Evolutionary conservation across 1,140 invertebrate species (phyloP).

Genomic region (Bombus superbus): DNA sequence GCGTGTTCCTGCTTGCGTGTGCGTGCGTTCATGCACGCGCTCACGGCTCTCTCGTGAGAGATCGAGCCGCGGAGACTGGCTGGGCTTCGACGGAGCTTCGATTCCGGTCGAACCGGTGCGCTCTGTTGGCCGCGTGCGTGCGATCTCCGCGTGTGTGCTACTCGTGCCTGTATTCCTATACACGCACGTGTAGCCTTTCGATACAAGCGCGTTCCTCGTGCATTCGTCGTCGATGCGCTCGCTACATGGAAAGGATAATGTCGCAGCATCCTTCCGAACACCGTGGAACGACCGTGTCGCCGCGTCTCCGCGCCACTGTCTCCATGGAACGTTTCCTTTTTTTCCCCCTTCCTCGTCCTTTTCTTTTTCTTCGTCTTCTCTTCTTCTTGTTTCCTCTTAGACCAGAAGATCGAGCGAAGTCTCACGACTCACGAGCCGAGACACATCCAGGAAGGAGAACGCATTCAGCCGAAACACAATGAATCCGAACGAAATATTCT

Average conservation of each 20-base stretch:
- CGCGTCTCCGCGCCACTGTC: conserved; percentile 59
- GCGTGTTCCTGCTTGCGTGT: conserved; percentile 56
- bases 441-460: conserved; percentile 21
- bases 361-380: background rate
- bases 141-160: conserved; percentile 3
- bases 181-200: background rate
- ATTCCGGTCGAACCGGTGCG: conserved; percentile 76
- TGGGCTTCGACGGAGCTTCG: conserved; percentile 61
- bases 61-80: conserved; percentile 48
- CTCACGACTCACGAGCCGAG: background rate
- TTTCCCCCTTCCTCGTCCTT: background rate
- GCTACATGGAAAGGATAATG: conserved; percentile 64
- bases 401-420: conserved; percentile 15
- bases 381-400: background rate
- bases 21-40: conserved; percentile 48
- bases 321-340: conserved; percentile 1
- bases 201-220: conserved; percentile 14
- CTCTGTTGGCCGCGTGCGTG: conserved; percentile 49
- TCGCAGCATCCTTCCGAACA: conserved; percentile 65
- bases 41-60: conserved; percentile 49
- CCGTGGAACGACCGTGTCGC: conserved; percentile 63
- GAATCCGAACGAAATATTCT: conserved; percentile 19
- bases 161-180: background rate
- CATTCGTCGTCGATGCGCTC: conserved; percentile 51
- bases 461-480: conserved; percentile 22